Conservation (phyloP, 2,797 vertebrate species). For the Tapera naevia region DNA sequence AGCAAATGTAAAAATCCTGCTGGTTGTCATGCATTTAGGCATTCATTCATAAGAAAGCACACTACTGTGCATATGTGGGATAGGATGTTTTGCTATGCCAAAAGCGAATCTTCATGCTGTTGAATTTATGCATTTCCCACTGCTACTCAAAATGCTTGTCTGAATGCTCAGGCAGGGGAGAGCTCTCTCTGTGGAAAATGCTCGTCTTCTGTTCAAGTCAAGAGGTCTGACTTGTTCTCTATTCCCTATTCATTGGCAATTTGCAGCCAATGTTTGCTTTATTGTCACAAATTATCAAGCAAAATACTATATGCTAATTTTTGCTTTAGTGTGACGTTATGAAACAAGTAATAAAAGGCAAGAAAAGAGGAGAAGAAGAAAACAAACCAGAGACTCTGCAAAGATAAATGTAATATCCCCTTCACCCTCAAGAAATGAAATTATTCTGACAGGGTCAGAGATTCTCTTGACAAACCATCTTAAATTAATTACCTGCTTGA, state of each 20-base stretch:
- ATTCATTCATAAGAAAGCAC: slow-evolving; percentile 63
- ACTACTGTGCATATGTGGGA: slow-evolving; percentile 31
- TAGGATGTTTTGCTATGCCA: slow-evolving; percentile 56
- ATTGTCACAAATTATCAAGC: slow-evolving; percentile 17
- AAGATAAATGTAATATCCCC: slow-evolving; percentile 72
- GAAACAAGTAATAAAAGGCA: slow-evolving; percentile 30
- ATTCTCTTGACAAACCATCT: slow-evolving; percentile 77
- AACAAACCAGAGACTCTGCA: slow-evolving; percentile 50
- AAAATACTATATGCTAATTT: slow-evolving; percentile 65
- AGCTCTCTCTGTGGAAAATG: slow-evolving; percentile 29
- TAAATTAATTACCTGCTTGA: slow-evolving; percentile 85
- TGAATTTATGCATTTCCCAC: slow-evolving; percentile 74
- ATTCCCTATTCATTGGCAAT: slow-evolving; percentile 63
- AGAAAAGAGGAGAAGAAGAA: slow-evolving; percentile 10
- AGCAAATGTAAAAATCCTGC: slow-evolving; percentile 40
- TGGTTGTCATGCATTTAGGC: slow-evolving; percentile 33
- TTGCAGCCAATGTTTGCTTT: slow-evolving; percentile 58
- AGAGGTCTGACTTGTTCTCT: slow-evolving; percentile 58
- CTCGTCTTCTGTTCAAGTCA: slow-evolving; percentile 52
- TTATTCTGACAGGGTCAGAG: slow-evolving; percentile 78
- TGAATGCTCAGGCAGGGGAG: slow-evolving; percentile 54
- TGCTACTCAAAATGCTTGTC: slow-evolving; percentile 67
- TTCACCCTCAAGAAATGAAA: slow-evolving; percentile 77
- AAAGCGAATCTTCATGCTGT: slow-evolving; percentile 47
- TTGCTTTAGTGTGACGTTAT: slow-evolving; percentile 30